A percentile compares a stretch with the other conserved stretches of the same genome.
Evolutionary conservation across 2,113 vertebrate genomes (phyloP).

Genomic region (Malurus melanocephalus): DNA sequence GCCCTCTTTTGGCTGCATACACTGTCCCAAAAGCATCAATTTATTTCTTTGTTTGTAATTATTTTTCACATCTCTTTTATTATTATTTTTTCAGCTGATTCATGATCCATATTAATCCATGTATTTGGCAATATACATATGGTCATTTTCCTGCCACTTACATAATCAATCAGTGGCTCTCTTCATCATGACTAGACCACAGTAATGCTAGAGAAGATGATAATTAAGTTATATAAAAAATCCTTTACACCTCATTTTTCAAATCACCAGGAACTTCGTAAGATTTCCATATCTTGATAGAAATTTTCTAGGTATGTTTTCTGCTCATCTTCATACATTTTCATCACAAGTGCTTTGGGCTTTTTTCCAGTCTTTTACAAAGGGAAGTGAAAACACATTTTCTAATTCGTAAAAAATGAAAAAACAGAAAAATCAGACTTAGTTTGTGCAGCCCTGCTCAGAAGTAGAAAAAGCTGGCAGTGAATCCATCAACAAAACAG

Average conservation of each 20-base stretch:
- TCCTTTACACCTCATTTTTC: not conserved
- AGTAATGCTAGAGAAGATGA: not conserved
- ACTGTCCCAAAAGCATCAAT: fast-evolving
- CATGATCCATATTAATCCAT: not conserved
- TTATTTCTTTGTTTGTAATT: not conserved
- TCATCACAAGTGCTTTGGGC: not conserved
- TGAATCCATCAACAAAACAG: not conserved
- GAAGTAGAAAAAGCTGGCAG: not conserved
- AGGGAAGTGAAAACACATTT: not conserved
- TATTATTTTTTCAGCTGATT: not conserved
- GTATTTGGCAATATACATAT: not conserved
- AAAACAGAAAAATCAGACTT: not conserved
- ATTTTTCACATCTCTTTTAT: not conserved
- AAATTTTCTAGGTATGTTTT: not conserved
- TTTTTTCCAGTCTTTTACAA: not conserved
- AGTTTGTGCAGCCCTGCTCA: not conserved
- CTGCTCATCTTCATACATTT: not conserved
- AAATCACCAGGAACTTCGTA: not conserved
- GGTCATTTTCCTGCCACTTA: not conserved
- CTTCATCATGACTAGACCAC: not conserved
- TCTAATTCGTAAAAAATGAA: not conserved
- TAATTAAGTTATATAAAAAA: not conserved
- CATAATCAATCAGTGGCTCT: not conserved
- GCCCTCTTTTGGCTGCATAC: not conserved
- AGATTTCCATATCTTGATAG: not conserved